Evolutionary conservation across 2,888 invertebrate species (phyloP).

Genomic region (Phortica okadai): DNA sequence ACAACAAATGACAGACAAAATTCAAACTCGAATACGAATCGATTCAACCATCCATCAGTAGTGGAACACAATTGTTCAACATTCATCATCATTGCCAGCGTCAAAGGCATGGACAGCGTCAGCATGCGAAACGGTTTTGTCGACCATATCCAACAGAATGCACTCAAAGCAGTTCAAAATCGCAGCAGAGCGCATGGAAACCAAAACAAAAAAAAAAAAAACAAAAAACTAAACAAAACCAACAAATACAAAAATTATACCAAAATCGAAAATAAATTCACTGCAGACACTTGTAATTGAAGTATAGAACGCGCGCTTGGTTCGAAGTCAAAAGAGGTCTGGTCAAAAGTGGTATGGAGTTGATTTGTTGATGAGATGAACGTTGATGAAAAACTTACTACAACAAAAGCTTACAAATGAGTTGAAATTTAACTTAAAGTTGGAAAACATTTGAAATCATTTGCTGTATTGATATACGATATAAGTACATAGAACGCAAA

Average conservation of each 20-base stretch:
- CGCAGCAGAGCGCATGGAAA: background rate
- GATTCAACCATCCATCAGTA: constrained; percentile 35
- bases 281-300: constrained; percentile 29
- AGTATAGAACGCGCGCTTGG: background rate
- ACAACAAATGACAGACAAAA: constrained; percentile 40
- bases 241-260: constrained; percentile 8
- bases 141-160: constrained; percentile 56
- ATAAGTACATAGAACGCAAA: too few relatives aligned
- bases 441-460: too few relatives aligned
- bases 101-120: background rate
- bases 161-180: constrained; percentile 11
- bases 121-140: constrained; percentile 35
- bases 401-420: too few relatives aligned
- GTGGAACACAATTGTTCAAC: constrained; percentile 55
- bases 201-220: constrained; percentile 10
- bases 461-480: too few relatives aligned
- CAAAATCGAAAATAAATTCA: constrained; percentile 44
- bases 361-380: too few relatives aligned
- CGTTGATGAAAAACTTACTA: too few relatives aligned
- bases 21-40: constrained; percentile 4
- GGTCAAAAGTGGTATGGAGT: too few relatives aligned
- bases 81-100: constrained; percentile 54
- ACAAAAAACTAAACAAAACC: constrained; percentile 5
- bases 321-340: background rate
- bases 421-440: too few relatives aligned